These are phyloP conservation scores for Drosophila equinoxialis DNA, from an alignment of 1,140 invertebrate genomes.

Conservation along the genomic window DNA sequence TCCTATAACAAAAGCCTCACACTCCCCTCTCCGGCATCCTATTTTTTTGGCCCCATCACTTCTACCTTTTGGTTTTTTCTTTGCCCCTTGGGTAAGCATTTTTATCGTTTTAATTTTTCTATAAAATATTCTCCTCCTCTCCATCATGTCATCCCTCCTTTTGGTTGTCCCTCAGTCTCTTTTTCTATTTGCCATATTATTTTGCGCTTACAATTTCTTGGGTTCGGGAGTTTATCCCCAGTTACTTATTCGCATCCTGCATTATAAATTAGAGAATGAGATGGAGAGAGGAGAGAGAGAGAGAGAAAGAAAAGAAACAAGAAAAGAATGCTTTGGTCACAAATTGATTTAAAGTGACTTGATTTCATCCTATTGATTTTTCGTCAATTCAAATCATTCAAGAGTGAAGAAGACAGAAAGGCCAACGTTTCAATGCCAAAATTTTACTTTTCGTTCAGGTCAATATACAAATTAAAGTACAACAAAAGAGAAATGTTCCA, in stretches of 20 bases:
- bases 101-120: slow-evolving; percentile 60
- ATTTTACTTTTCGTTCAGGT: slow-evolving; percentile 6
- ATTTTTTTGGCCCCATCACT: background rate
- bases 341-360: slow-evolving; percentile 75
- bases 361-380: slow-evolving; percentile 73
- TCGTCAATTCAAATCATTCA: slow-evolving; percentile 38
- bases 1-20: slow-evolving; percentile 12
- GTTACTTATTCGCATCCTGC: slow-evolving; percentile 9
- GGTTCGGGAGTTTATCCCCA: slow-evolving; percentile 14
- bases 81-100: slow-evolving; percentile 14
- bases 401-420: background rate
- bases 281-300: background rate
- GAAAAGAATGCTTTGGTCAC: slow-evolving; percentile 6
- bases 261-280: slow-evolving; percentile 1
- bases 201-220: slow-evolving; percentile 31
- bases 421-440: background rate
- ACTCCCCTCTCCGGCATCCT: background rate
- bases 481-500: no score
- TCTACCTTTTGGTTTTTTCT: slow-evolving; percentile 6
- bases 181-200: slow-evolving; percentile 34
- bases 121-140: slow-evolving; percentile 32
- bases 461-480: slow-evolving; percentile 20
- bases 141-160: background rate
- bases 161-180: background rate
- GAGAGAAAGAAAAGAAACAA: background rate